Conservation (phyloP, 2,113 vertebrate genomes). For the Sphyrna mokarran region DNA sequence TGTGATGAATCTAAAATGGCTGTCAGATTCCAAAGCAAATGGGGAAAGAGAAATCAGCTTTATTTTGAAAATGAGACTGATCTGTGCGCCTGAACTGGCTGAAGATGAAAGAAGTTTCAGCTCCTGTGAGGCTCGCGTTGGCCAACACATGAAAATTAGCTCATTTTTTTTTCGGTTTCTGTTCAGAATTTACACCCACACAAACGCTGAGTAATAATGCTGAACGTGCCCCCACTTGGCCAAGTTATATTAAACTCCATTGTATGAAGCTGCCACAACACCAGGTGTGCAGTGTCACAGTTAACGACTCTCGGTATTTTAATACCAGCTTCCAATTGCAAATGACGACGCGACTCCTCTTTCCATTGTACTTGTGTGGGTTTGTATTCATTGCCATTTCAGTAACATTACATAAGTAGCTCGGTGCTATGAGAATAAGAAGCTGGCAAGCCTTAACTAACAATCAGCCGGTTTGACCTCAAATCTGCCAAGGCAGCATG, state of each 20-base stretch:
- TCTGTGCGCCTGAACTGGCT: neutral
- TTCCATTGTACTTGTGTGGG: conserved; percentile 9
- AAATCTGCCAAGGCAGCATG: neutral
- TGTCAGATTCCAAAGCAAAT: conserved; percentile 3
- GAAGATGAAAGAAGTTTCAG: neutral
- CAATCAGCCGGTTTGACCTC: neutral
- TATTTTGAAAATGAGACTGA: neutral
- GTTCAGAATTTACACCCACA: conserved; percentile 22
- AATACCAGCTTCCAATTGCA: conserved; percentile 41
- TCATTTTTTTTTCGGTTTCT: neutral
- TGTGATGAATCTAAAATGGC: no score
- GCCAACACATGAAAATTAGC: neutral
- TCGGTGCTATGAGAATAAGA: neutral
- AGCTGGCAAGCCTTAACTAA: neutral
- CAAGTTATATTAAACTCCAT: conserved; percentile 22
- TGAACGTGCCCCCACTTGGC: conserved; percentile 24
- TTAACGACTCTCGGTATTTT: conserved; percentile 35
- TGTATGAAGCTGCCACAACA: neutral
- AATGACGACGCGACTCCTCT: conserved; percentile 40
- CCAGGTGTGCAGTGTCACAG: conserved; percentile 42
- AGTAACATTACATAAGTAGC: neutral
- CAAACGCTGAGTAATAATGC: neutral
- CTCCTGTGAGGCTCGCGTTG: neutral
- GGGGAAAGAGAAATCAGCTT: neutral
- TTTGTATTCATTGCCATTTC: neutral